Evolutionary conservation across 2,888 invertebrate genomes (phyloP).

Genomic region (Morpho deidamia): DNA sequence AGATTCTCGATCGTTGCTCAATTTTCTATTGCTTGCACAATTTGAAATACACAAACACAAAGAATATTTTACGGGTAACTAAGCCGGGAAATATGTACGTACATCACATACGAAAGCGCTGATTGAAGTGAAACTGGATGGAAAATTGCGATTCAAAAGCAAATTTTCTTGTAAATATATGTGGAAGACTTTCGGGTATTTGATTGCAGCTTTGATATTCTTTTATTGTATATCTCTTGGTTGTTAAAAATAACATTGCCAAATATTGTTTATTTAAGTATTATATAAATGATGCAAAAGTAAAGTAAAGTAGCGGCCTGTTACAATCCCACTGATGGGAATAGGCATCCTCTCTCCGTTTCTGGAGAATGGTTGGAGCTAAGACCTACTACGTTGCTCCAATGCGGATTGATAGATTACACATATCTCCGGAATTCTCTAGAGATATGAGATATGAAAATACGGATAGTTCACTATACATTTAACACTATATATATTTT

Average conservation of each 20-base stretch:
- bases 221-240: neutral
- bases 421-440: no score
- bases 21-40: conserved; percentile 1
- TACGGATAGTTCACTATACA: no score
- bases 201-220: neutral
- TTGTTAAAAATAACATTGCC: neutral
- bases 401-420: no score
- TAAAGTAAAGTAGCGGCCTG: no score
- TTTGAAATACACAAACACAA: conserved; percentile 5
- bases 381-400: no score
- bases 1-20: conserved; percentile 1
- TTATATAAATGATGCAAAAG: no score
- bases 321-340: no score
- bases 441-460: no score
- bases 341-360: no score
- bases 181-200: conserved; percentile 21
- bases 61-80: conserved; percentile 11
- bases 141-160: conserved; percentile 44
- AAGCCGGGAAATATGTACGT: conserved; percentile 9
- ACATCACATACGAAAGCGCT: conserved; percentile 33
- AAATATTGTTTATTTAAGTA: no score
- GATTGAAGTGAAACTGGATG: conserved; percentile 42
- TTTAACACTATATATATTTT: no score
- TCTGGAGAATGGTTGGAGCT: no score
- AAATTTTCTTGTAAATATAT: conserved; percentile 33